Evolutionary conservation across 1,140 invertebrate genomes (phyloP).

Genomic region (Tetramorium parvispinum): DNA sequence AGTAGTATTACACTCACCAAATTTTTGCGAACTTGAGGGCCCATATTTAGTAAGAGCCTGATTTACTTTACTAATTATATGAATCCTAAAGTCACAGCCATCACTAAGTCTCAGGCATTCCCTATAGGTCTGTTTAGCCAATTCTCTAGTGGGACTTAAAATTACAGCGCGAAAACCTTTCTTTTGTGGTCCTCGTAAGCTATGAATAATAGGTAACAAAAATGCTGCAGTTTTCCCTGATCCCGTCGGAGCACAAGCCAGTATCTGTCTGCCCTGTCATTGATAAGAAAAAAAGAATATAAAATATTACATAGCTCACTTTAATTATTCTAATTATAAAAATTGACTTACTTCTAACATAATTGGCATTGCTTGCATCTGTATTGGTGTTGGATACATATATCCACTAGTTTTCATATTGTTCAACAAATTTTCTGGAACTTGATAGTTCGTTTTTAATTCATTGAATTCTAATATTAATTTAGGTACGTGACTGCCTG

Average conservation of each 20-base stretch:
- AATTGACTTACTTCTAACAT: constrained; percentile 89
- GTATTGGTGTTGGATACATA: constrained; percentile 94
- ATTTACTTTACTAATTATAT: constrained; percentile 91
- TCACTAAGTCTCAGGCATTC: constrained; percentile 93
- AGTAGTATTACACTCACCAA: constrained; percentile 85
- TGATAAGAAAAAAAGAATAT: constrained; percentile 69
- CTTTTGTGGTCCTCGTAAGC: constrained; percentile 88
- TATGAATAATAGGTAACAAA: constrained; percentile 92
- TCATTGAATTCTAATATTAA: constrained; percentile 91
- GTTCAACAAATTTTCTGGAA: constrained; percentile 88
- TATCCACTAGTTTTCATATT: constrained; percentile 93
- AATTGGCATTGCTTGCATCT: constrained; percentile 96
- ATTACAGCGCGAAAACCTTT: constrained; percentile 94
- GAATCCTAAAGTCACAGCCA: constrained; percentile 89
- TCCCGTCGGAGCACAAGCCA: constrained; percentile 97
- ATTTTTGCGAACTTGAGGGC: constrained; percentile 89
- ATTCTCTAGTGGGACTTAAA: constrained; percentile 96
- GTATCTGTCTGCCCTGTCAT: constrained; percentile 91
- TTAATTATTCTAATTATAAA: constrained; percentile 34
- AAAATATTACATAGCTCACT: constrained; percentile 17
- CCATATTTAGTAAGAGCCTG: constrained; percentile 88
- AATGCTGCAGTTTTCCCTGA: constrained; percentile 96
- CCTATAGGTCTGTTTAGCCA: constrained; percentile 95
- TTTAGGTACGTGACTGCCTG: constrained; percentile 91
- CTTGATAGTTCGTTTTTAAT: constrained; percentile 86